phyloP scores from a whole-genome alignment of 2,888 invertebrate genomes.

The Luperina nickerlii region DNA sequence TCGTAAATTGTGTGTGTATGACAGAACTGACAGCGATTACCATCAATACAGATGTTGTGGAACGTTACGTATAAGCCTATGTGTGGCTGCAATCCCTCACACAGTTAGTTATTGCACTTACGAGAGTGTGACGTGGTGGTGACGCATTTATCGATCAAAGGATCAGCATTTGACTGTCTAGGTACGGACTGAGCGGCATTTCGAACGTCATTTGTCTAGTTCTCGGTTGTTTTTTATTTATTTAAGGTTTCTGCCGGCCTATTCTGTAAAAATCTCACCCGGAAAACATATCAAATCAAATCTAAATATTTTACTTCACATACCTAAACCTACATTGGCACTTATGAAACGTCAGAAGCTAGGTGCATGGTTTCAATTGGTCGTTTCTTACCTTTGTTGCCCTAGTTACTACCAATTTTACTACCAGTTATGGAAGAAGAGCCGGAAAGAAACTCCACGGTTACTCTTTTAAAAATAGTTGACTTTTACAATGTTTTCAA shows the following conservation, averaged over 20 bases:
- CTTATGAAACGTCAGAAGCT: too few relatives aligned
- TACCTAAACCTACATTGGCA: too few relatives aligned
- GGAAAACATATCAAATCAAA: too few relatives aligned
- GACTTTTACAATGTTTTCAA: too few relatives aligned
- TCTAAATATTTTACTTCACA: too few relatives aligned
- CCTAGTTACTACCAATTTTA: too few relatives aligned
- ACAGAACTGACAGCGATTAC: neutral
- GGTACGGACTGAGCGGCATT: neutral
- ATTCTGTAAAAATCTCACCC: too few relatives aligned
- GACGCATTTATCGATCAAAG: conserved; percentile 17
- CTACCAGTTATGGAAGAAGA: too few relatives aligned
- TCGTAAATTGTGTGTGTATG: conserved; percentile 25
- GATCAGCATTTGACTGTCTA: conserved; percentile 20
- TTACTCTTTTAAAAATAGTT: too few relatives aligned
- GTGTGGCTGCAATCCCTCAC: neutral
- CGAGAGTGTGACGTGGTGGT: conserved; percentile 35
- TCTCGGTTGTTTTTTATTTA: neutral
- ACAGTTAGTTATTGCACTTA: conserved; percentile 12
- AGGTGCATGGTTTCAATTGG: too few relatives aligned
- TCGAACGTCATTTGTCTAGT: neutral
- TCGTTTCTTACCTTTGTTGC: too few relatives aligned
- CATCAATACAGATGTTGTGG: neutral
- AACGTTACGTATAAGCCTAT: neutral
- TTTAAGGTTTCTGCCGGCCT: neutral
- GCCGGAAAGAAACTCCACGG: too few relatives aligned